phyloP scores from a whole-genome alignment of 2,888 invertebrate genomes.

The Neocrepidodera transversa region DNA sequence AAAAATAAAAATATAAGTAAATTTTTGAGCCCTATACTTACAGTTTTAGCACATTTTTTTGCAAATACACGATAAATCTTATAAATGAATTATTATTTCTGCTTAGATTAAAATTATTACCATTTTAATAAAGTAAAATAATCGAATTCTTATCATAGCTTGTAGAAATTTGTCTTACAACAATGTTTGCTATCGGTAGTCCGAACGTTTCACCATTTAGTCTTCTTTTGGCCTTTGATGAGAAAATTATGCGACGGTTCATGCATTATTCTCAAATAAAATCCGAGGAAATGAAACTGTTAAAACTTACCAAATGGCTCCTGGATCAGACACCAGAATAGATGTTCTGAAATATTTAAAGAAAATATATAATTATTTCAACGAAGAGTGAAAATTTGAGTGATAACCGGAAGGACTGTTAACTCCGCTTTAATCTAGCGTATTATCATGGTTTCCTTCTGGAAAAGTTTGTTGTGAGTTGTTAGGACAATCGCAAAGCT shows the following conservation, averaged over 20 bases:
- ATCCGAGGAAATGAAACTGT: slow-evolving; percentile 20
- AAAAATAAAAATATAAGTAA: too few species aligned
- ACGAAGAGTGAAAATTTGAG: slow-evolving; percentile 10
- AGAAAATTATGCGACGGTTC: slow-evolving; percentile 22
- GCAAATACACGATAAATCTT: too few species aligned
- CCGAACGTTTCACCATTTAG: slow-evolving; percentile 18
- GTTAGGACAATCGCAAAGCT: slow-evolving; percentile 14
- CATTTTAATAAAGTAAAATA: too few species aligned
- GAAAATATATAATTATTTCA: too few species aligned
- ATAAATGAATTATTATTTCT: too few species aligned
- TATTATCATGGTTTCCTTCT: slow-evolving; percentile 27
- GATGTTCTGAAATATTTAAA: neutral
- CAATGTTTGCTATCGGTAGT: slow-evolving; percentile 23
- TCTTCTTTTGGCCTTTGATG: slow-evolving; percentile 20
- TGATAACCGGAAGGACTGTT: slow-evolving; percentile 20
- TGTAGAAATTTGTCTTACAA: too few species aligned
- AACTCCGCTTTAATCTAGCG: slow-evolving; percentile 29
- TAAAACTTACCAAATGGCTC: slow-evolving; percentile 21
- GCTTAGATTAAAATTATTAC: too few species aligned
- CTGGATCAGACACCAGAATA: slow-evolving; percentile 7
- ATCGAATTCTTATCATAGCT: too few species aligned
- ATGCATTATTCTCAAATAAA: slow-evolving; percentile 26
- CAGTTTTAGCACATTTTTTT: too few species aligned
- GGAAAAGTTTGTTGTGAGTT: slow-evolving; percentile 28
- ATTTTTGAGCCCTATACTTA: too few species aligned